A percentile compares a stretch with the other conserved stretches of the same genome.
phyloP scores from a whole-genome alignment of 2,797 vertebrate species.

The Picus viridis region DNA sequence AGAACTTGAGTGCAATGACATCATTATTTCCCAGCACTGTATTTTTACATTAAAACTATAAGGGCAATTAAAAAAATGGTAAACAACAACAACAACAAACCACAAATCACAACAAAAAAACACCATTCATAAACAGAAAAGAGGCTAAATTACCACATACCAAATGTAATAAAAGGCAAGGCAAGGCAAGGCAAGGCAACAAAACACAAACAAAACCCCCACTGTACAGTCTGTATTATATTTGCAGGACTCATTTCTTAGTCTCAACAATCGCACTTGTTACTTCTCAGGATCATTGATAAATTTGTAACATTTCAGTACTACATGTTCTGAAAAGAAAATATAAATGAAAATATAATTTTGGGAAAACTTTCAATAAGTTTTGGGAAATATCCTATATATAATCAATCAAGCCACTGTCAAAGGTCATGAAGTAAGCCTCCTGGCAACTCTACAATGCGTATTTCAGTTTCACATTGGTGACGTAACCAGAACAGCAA shows the following conservation, averaged over 20 bases:
- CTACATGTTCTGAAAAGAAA: not conserved
- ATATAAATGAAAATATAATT: not conserved
- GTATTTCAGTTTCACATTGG: not conserved
- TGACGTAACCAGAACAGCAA: not conserved
- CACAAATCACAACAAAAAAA: too few species aligned
- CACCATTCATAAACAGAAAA: not conserved
- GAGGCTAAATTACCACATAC: not conserved
- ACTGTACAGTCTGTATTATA: not conserved
- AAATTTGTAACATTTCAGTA: not conserved
- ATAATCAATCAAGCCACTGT: not conserved
- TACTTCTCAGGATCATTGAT: not conserved
- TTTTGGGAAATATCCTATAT: not conserved
- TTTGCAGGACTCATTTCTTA: not conserved
- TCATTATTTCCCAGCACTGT: not conserved
- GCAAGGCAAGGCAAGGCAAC: too few species aligned
- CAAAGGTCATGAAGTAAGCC: not conserved
- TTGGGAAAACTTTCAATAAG: not conserved
- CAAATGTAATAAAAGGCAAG: not conserved
- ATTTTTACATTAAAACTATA: not conserved
- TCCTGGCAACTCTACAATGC: not conserved
- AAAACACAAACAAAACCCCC: too few species aligned
- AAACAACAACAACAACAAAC: not conserved
- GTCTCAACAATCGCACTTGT: not conserved
- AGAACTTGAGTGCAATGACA: not conserved
- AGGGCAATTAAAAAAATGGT: not conserved